phyloP scores from a whole-genome alignment of 2,888 invertebrate species.

The Drosophila nr. perissopoda region DNA sequence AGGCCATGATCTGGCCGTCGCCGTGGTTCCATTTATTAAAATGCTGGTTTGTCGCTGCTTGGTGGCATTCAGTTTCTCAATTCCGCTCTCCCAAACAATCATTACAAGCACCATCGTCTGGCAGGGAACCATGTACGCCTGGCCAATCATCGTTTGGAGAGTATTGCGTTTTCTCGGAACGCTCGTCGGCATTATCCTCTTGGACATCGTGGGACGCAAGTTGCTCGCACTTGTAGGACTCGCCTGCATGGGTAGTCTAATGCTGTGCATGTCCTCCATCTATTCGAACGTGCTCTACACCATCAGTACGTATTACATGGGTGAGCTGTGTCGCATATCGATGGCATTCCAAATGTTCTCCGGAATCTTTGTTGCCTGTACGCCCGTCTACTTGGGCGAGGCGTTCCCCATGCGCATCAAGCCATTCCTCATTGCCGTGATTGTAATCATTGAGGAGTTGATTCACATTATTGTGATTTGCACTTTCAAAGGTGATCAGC shows the following conservation, averaged over 20 bases:
- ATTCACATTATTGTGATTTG: conserved; percentile 65
- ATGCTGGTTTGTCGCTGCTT: conserved; percentile 69
- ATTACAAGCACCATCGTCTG: conserved; percentile 25
- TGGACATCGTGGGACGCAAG: conserved; percentile 73
- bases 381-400: conserved; percentile 75
- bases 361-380: conserved; percentile 71
- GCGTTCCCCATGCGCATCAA: conserved; percentile 76
- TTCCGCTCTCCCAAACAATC: conserved; percentile 65
- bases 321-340: conserved; percentile 49
- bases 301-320: conserved; percentile 37
- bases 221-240: conserved; percentile 58
- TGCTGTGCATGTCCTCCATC: conserved; percentile 63
- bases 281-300: conserved; percentile 36
- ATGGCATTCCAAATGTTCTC: conserved; percentile 70
- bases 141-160: conserved; percentile 61
- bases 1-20: conserved; percentile 41
- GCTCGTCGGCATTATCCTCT: conserved; percentile 36
- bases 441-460: conserved; percentile 69
- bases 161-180: conserved; percentile 68
- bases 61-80: conserved; percentile 75
- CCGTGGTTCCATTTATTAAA: conserved; percentile 70
- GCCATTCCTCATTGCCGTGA: conserved; percentile 63
- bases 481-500: conserved; percentile 7
- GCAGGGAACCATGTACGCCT: conserved; percentile 25
- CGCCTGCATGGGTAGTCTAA: conserved; percentile 60